These are phyloP conservation scores for Dryococelus australis DNA, from an alignment of 2,888 invertebrate species.

Conservation along the genomic window DNA sequence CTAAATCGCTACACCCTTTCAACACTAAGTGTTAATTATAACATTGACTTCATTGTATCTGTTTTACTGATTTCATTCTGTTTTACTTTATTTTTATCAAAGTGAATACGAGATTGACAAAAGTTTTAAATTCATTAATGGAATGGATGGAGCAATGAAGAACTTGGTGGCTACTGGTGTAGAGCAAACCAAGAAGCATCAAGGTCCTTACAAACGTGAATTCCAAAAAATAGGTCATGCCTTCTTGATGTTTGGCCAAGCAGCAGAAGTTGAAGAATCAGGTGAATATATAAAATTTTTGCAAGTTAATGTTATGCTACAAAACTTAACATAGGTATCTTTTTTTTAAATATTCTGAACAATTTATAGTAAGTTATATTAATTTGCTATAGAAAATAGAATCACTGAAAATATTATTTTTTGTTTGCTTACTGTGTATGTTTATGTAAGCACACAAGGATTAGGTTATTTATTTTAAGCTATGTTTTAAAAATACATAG, in stretches of 20 bases:
- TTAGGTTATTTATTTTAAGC: no score
- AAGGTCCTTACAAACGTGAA: conserved; percentile 86
- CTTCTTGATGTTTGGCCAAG: conserved; percentile 82
- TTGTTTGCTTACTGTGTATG: no score
- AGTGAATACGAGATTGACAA: conserved; percentile 82
- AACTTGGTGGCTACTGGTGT: conserved; percentile 79
- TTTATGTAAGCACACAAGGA: no score
- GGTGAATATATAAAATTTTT: conserved; percentile 51
- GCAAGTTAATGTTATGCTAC: no score
- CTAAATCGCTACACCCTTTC: no score
- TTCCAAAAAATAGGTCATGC: conserved; percentile 90
- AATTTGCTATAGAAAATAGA: no score
- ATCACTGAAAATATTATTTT: no score
- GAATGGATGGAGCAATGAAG: conserved; percentile 88
- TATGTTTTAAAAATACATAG: no score
- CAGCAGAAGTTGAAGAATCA: conserved; percentile 73
- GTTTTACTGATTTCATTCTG: not conserved
- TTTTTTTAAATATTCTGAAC: no score
- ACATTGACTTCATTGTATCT: not conserved
- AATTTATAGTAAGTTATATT: no score
- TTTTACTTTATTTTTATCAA: conserved; percentile 23
- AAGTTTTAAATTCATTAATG: conserved; percentile 81
- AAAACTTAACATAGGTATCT: no score
- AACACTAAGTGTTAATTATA: not conserved
- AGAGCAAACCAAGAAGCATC: conserved; percentile 88